Base-by-base conservation (phyloP, 1,140 invertebrate species). In the Cydia pomonella region DNA sequence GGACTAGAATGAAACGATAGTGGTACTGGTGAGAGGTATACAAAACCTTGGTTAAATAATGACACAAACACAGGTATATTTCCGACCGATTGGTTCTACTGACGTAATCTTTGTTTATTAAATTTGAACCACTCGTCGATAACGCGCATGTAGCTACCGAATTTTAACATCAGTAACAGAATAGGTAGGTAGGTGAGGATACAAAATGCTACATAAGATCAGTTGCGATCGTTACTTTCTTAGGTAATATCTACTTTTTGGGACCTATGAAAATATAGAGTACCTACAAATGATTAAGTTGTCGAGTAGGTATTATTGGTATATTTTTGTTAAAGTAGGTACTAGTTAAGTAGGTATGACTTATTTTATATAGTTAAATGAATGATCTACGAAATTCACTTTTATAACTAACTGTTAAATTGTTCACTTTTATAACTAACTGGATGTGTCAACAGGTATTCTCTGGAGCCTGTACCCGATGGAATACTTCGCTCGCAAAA, bases 401-500 rank as follows among this genome's bases (percentile, higher is more conserved):
- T 18, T 6, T 53, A 38, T 38, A 10, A 23, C 18, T 59, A 21
- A 53, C 18, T 18, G 50, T 53, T 53, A 18, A 53, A n/a, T n/a
- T 21, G 5, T 18, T 53, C n/a, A 9, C n/a, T n/a, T 18, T 6
- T 53, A 38, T 38, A 10, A 23, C 18, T 59, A 12, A 23, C 10
- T 59, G 3, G 6, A 59, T 47, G 38, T 69, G 74, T 78, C 47
- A 64, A 74, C 86, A 93, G 91, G 91, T 16, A 79, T 97, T 7
- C 84, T 97, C 6, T 94, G 97, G 81, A 96, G 95, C 80, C 84
- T 97, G 0, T 99, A 98, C 84, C 94, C 95, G 33, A 96, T 98
- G 94, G 98, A 99, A 90, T 97, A 95, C 89, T 98, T 96, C 89
- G 97, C 97, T 0, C 94, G 97, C 66, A 89, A 94, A 41, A 98